Percentiles rank a stretch among this genome's conserved stretches.
phyloP scores from a whole-genome alignment of 2,888 invertebrate genomes.

The Antheraea assamensis region DNA sequence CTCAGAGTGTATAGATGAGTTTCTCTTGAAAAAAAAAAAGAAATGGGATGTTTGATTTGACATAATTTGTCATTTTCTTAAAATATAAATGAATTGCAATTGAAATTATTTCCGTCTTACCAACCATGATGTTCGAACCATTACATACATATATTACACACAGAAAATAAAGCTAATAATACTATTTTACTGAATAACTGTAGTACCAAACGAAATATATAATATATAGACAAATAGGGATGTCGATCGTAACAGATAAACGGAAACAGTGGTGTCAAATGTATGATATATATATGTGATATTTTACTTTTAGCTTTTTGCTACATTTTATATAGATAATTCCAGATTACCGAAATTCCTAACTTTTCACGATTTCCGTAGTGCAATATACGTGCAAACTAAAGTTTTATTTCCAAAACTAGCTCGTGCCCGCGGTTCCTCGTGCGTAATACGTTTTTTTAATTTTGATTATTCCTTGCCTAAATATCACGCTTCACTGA shows the following conservation, averaged over 20 bases:
- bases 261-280: neutral
- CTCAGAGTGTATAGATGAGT: no score
- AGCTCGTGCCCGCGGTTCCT: neutral
- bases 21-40: no score
- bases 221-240: neutral
- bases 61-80: neutral
- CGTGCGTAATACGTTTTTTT: neutral
- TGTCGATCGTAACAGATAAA: neutral
- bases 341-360: neutral
- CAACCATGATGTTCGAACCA: neutral
- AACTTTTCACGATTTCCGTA: neutral
- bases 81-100: neutral
- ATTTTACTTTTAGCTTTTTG: neutral
- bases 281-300: neutral
- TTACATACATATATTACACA: neutral
- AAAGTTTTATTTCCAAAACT: neutral
- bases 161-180: neutral
- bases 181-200: slow-evolving; percentile 2
- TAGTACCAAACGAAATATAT: neutral
- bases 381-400: neutral
- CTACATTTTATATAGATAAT: slow-evolving; percentile 2
- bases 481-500: no score
- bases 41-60: no score
- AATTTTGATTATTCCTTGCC: no score
- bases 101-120: no score